Evolutionary conservation across 2,113 vertebrate species (phyloP), one percentile per base, ranked within the genome.

Genomic region (Morone chrysops): DNA sequence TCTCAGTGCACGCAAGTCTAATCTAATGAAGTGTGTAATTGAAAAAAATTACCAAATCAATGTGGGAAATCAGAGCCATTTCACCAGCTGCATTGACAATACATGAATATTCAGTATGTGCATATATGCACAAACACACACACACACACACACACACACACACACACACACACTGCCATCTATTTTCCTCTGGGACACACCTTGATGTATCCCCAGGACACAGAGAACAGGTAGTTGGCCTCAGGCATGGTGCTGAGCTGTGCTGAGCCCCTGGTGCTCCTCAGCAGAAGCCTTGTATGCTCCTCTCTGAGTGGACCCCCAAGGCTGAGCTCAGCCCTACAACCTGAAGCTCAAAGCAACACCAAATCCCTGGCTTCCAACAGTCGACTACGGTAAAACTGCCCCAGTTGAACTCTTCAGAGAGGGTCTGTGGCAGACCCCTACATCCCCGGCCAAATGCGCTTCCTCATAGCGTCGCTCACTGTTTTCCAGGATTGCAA

Each of bases 121-220:
- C 48, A 43, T 65, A 70, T 12, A 70, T 22, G 13, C 18, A 56
- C 66, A 61, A 47, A 59, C 50, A 45, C 14, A 75, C 40, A 63
- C 67, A 75, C 60, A 56, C 51, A 31, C 17, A 8, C 40, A 14
- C 13, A 53, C 48, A 66, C n/a, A 5, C 41, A 70, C 25, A 50
- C 17, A 8, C 31, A 41, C 56, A 81, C 53, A 62, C 25, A 60
- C 61, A 41, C 43, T 56, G 59, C 45, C 20, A 31, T 75, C 78
- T 14, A 69, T 40, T 70, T 8, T 75, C 10, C 47, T 48, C 25
- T 38, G 36, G 4, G 89, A 98, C 97, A 97, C 96, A 99, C 98
- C 98, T 99, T 99, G 82, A 98, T 98, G 85, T 98, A 99, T 93
- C 97, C 97, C 97, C 98, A 99, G 92, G 97, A 99, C 70, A 99